Evolutionary conservation across 2,113 vertebrate genomes (phyloP).

Genomic region (Mungos mungo): DNA sequence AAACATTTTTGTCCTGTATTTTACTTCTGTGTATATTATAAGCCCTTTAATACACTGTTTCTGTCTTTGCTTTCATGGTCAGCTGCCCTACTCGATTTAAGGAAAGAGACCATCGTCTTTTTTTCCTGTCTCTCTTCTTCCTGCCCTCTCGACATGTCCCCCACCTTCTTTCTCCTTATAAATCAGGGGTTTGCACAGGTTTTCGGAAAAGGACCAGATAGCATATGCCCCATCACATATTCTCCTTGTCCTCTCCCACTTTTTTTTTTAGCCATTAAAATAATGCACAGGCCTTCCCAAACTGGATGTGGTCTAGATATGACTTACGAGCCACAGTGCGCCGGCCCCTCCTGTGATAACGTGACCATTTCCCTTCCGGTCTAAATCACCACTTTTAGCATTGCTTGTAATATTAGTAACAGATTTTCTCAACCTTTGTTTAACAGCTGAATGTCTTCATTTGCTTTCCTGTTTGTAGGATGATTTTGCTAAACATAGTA

Average conservation of each 20-base stretch:
- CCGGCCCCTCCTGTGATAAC: not conserved
- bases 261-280: not conserved
- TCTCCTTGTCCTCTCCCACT: not conserved
- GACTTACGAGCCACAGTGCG: too few species aligned
- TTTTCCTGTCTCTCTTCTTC: not conserved
- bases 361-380: not conserved
- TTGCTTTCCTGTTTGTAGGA: not conserved
- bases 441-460: not conserved
- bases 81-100: not conserved
- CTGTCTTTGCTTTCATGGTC: not conserved
- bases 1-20: not conserved
- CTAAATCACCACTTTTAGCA: not conserved
- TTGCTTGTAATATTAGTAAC: not conserved
- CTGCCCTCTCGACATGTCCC: not conserved
- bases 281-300: not conserved
- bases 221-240: not conserved
- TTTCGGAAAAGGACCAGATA: not conserved
- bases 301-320: not conserved
- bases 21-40: not conserved
- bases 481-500: not conserved
- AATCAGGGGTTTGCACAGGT: not conserved
- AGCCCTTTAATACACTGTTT: not conserved
- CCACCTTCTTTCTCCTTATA: not conserved
- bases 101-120: not conserved
- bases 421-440: not conserved